Evolutionary conservation across 2,888 invertebrate species (phyloP).

Genomic region (Nasonovia ribisnigri): DNA sequence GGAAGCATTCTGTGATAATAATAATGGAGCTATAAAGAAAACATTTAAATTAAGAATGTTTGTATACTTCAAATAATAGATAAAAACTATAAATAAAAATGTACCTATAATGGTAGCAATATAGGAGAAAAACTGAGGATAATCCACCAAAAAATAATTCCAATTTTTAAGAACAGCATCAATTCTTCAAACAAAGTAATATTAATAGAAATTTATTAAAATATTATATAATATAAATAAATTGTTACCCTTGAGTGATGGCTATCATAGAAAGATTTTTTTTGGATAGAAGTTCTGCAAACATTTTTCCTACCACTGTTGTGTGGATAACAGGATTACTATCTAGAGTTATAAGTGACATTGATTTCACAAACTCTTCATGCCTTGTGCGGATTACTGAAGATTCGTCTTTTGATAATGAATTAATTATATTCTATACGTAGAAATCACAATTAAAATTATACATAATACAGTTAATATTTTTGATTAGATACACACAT

Average conservation of each 20-base stretch:
- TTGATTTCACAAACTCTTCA: not conserved
- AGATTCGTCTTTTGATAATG: not conserved
- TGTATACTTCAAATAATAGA: too few relatives aligned
- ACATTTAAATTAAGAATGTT: too few relatives aligned
- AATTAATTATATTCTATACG: not conserved
- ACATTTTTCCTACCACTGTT: not conserved
- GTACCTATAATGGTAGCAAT: slow-evolving; percentile 79
- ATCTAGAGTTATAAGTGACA: not conserved
- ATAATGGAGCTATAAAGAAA: slow-evolving; percentile 55
- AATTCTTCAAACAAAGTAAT: slow-evolving; percentile 73
- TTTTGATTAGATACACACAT: not conserved
- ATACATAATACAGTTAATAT: not conserved
- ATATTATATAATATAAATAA: not conserved
- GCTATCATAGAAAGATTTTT: not conserved
- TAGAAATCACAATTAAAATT: not conserved
- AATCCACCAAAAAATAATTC: slow-evolving; percentile 84
- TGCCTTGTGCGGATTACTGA: slow-evolving; percentile 7
- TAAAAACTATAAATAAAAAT: slow-evolving; percentile 66
- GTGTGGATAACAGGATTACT: not conserved
- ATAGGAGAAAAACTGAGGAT: slow-evolving; percentile 86
- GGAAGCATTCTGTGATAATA: slow-evolving; percentile 46
- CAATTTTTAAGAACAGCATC: slow-evolving; percentile 70
- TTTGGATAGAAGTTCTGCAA: not conserved
- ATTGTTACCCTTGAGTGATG: not conserved
- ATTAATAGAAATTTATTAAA: not conserved